Evolutionary conservation across 2,888 invertebrate species (phyloP).

Genomic region (Notodonta ziczac): DNA sequence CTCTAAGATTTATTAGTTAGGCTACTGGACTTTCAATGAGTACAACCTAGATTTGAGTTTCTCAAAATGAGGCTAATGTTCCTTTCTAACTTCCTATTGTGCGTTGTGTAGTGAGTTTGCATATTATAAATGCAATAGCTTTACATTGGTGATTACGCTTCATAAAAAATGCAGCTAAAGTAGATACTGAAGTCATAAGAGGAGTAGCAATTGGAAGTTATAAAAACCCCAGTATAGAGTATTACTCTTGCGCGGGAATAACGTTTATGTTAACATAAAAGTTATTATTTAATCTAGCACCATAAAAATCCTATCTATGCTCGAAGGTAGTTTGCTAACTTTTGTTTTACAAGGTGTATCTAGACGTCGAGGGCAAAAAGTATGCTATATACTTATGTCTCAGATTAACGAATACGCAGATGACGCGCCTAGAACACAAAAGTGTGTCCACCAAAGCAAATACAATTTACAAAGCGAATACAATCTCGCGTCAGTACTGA

Average conservation of each 20-base stretch:
- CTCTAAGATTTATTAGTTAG: neutral
- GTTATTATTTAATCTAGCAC: no score
- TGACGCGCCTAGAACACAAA: no score
- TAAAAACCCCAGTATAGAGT: neutral
- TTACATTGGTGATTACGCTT: neutral
- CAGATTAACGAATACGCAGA: no score
- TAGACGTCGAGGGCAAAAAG: no score
- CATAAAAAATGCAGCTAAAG: neutral
- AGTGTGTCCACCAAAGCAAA: no score
- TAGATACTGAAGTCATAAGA: neutral
- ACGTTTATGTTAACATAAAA: no score
- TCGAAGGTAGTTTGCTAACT: no score
- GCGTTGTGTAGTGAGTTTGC: neutral
- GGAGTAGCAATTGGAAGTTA: neutral
- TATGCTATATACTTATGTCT: no score
- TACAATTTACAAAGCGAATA: no score
- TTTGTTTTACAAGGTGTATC: no score
- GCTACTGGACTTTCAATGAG: conserved; percentile 1
- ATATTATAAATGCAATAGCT: neutral
- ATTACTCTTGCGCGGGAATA: neutral
- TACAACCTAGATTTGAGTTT: conserved; percentile 3
- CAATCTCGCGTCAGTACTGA: no score
- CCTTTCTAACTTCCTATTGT: neutral
- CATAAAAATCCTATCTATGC: no score
- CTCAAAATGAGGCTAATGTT: conserved; percentile 6